These are phyloP conservation scores for Chirona hameri DNA, from an alignment of 2,888 invertebrate species.

Conservation along the genomic window DNA sequence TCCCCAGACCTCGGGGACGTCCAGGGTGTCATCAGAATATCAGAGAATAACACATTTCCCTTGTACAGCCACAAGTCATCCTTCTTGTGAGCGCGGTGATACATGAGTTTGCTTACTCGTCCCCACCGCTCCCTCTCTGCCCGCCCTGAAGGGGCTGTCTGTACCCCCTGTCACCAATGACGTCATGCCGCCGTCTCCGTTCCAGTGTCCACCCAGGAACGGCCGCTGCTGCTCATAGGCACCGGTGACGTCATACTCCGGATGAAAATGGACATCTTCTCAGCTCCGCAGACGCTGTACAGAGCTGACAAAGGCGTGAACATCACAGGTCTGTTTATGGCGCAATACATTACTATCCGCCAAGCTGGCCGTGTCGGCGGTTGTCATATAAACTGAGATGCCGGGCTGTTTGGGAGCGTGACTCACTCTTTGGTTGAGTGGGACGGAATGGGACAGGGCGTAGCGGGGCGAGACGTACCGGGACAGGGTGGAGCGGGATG, in stretches of 20 bases:
- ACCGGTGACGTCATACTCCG: background rate
- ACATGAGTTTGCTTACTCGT: background rate
- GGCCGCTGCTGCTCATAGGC: background rate
- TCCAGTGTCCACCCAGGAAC: background rate
- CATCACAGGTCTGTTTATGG: slow-evolving; percentile 12
- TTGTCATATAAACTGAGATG: no score
- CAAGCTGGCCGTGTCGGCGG: no score
- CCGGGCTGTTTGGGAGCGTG: no score
- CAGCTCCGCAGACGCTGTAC: background rate
- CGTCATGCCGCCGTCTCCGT: no score
- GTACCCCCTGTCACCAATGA: no score
- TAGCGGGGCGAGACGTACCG: no score
- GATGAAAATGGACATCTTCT: background rate
- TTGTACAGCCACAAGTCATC: background rate
- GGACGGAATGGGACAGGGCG: no score
- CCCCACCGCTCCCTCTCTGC: background rate
- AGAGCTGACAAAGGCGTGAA: background rate
- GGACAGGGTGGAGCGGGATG: no score
- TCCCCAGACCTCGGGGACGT: background rate
- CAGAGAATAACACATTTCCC: no score
- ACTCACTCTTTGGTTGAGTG: no score
- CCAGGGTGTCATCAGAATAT: no score
- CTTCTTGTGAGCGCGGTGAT: background rate
- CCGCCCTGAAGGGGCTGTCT: no score
- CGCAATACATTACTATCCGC: background rate